Conservation (phyloP, 2,113 vertebrate species). For the Esox niger region DNA sequence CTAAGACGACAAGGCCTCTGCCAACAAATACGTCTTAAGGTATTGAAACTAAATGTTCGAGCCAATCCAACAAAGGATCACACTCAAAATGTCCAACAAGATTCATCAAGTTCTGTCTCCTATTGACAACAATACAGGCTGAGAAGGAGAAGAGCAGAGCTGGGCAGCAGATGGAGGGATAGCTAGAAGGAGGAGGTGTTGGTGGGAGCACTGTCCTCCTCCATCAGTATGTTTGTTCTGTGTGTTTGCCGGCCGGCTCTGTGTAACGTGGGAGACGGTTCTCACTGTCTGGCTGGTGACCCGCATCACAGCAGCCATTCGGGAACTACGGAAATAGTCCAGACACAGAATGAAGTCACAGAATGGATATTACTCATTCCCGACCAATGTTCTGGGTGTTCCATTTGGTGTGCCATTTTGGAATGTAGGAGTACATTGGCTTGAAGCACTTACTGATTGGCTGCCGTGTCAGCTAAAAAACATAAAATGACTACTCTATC, state of each 20-base stretch:
- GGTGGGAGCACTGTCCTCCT: slow-evolving; percentile 35
- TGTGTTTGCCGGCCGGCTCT: slow-evolving; percentile 67
- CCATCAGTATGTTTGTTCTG: slow-evolving; percentile 69
- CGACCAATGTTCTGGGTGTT: no score
- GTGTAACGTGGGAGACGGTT: slow-evolving; percentile 54
- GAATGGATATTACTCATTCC: not conserved
- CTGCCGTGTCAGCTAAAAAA: no score
- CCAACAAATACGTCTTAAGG: no score
- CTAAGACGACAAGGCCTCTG: no score
- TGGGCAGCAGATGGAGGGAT: slow-evolving; percentile 32
- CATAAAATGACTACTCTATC: no score
- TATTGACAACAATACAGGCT: not conserved
- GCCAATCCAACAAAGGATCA: no score
- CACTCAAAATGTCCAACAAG: no score
- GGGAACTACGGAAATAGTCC: slow-evolving; percentile 2
- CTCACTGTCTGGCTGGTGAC: slow-evolving; percentile 42
- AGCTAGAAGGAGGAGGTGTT: slow-evolving; percentile 15
- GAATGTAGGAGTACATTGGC: not conserved
- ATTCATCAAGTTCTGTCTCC: no score
- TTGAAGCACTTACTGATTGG: no score
- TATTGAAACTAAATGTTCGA: no score
- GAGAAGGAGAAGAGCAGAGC: not conserved
- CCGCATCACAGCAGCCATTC: slow-evolving; percentile 24
- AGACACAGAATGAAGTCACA: not conserved
- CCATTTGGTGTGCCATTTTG: not conserved